Base-by-base conservation (phyloP, 2,888 invertebrate species). In the Andrena marginata region DNA sequence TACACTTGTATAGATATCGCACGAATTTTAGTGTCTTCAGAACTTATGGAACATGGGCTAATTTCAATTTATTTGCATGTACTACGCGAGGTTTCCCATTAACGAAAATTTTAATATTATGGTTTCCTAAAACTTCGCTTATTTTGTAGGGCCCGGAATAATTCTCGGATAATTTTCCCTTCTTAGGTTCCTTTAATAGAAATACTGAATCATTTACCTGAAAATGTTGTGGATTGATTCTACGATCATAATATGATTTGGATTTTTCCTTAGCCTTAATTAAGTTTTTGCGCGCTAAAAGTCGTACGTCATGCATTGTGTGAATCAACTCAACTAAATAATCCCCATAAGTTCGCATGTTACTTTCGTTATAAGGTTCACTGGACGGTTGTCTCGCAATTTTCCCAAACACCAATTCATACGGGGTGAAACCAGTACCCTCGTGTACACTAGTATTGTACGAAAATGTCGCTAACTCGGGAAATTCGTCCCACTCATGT, bases 371-470 rank as follows among this genome's bases (percentile, higher is more conserved):
- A 13, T 31, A 54, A 8, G 56, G 56, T 31, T 54, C 69, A 56
- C 31, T 35, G 16, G 69, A 69, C 0, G 69, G 69, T 20, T 56
- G 54, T 54, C 56, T 29, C 20, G 69, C 26, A 33, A 56, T 29
- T 56, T 20, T 51, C 2, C 87, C 87, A 10, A 85, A 84, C 7
- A 87, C 82, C 48, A 87, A 49, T 26, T 89, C 82, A 42, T 79
- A 70, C 0, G 85, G 84, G 8, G 81, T 60, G 60, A 56, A 60
- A 23, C 71, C 64, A 1, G 79, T 85, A 1, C 70, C 62, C 29
- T 80, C 77, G 26, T 85, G 51, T 26, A 49, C 72, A 26, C 77
- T 71, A 2, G 81, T 84, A 51, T 88, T 88, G 3, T 84, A 85
- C 0, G 76, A 65, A 31, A 72, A 72, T 63, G 68, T 80, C 1